A percentile compares a stretch with the other conserved stretches of the same genome.
phyloP scores from a whole-genome alignment of 2,888 invertebrate genomes.

The Amblyteles armatorius region DNA sequence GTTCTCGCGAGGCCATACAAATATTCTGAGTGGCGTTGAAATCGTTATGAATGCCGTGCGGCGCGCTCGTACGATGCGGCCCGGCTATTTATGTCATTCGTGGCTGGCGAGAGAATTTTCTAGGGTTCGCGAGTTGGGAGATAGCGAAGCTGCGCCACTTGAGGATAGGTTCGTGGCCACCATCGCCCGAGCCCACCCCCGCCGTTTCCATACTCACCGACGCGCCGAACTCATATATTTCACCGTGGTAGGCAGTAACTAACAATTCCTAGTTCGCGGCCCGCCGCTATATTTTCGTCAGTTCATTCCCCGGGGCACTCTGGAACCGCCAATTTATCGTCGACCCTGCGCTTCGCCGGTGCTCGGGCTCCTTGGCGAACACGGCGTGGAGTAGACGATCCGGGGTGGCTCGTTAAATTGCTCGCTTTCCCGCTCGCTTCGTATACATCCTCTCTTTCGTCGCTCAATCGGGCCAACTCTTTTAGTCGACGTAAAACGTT shows the following conservation, averaged over 20 bases:
- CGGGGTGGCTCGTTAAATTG: conserved; percentile 40
- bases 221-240: conserved; percentile 79
- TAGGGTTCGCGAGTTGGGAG: conserved; percentile 46
- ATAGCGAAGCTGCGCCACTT: conserved; percentile 54
- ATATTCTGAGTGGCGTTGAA: conserved; percentile 33
- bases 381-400: conserved; percentile 17
- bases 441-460: conserved; percentile 21
- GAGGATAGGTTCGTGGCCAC: conserved; percentile 53
- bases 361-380: conserved; percentile 30
- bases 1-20: not conserved
- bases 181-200: conserved; percentile 25
- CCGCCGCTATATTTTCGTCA: conserved; percentile 83
- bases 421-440: conserved; percentile 25
- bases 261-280: conserved; percentile 83
- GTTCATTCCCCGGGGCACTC: conserved; percentile 80
- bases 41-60: conserved; percentile 35
- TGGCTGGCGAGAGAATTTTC: conserved; percentile 50
- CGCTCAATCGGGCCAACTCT: conserved; percentile 21
- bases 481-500: conserved; percentile 50
- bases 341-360: conserved; percentile 68
- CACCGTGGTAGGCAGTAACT: conserved; percentile 80
- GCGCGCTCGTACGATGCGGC: conserved; percentile 13
- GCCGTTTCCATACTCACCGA: conserved; percentile 58
- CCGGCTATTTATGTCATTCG: conserved; percentile 43
- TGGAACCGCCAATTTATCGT: conserved; percentile 81